Conservation (phyloP, 1,140 invertebrate genomes). For the Conus ventricosus region DNA sequence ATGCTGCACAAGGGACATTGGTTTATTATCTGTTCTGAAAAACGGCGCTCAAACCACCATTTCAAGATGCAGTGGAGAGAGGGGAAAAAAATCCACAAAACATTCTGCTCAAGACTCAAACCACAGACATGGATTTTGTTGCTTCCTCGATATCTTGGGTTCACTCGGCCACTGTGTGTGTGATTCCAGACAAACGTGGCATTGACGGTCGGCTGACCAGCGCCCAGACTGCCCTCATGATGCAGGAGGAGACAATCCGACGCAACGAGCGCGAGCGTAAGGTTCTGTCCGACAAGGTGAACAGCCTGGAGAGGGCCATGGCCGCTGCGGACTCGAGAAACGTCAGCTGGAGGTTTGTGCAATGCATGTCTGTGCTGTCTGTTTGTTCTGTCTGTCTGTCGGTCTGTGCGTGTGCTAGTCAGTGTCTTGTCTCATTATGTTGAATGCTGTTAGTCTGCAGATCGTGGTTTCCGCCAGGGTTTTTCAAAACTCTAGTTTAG, state of each 20-base stretch:
- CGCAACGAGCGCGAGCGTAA: constrained; percentile 87
- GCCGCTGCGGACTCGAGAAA: constrained; percentile 85
- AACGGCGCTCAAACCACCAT: too few relatives aligned
- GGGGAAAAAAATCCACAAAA: too few relatives aligned
- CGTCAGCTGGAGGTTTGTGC: constrained; percentile 76
- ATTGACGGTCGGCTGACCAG: constrained; percentile 73
- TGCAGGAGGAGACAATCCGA: constrained; percentile 82
- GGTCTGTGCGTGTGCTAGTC: too few relatives aligned
- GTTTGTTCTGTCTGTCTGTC: too few relatives aligned
- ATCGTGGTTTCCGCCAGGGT: too few relatives aligned
- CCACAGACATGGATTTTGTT: not conserved
- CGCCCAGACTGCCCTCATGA: constrained; percentile 74
- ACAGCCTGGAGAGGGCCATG: constrained; percentile 83
- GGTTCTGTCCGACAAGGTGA: constrained; percentile 84
- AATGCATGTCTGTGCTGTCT: not conserved
- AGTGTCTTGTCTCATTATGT: too few relatives aligned
- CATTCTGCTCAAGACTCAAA: not conserved
- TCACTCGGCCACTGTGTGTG: not conserved
- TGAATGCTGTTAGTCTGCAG: too few relatives aligned
- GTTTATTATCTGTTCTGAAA: too few relatives aligned
- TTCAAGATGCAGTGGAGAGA: too few relatives aligned
- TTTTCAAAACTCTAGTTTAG: too few relatives aligned
- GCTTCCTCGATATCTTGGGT: not conserved
- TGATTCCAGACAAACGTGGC: constrained; percentile 71
- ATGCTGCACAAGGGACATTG: too few relatives aligned